Percentiles rank a stretch among this genome's conserved stretches.
phyloP scores from a whole-genome alignment of 2,797 vertebrate species.

The Pipistrellus pygmaeus region DNA sequence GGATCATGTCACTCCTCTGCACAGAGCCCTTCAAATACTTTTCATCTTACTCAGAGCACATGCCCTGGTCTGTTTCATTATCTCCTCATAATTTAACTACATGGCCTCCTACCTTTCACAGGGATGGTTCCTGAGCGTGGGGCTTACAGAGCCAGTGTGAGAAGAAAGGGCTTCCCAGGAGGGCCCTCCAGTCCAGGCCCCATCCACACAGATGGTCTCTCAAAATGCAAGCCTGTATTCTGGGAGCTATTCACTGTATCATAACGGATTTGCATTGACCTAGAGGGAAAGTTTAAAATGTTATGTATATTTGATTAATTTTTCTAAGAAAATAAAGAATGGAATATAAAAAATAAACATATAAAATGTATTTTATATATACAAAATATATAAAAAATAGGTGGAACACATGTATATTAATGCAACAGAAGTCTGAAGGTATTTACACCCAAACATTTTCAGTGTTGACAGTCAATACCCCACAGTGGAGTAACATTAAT shows the following conservation, averaged over 20 bases:
- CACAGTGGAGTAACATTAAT: background rate
- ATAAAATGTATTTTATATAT: background rate
- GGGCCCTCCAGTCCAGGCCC: background rate
- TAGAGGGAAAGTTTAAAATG: background rate
- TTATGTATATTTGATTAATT: background rate
- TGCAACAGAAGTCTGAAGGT: background rate
- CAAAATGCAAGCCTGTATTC: background rate
- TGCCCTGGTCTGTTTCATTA: background rate
- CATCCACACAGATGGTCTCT: background rate
- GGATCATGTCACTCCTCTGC: background rate
- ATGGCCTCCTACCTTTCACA: background rate
- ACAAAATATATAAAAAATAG: background rate
- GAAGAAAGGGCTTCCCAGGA: background rate
- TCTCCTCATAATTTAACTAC: background rate
- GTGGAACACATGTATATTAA: background rate
- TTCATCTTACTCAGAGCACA: background rate
- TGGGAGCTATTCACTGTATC: background rate
- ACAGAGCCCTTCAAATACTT: background rate
- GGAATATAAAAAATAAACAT: background rate
- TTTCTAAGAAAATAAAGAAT: slow-evolving; percentile 27
- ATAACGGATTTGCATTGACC: background rate
- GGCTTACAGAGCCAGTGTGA: background rate
- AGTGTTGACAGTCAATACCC: background rate
- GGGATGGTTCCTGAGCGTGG: too few relatives aligned
- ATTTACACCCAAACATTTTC: background rate